Conservation (phyloP, 2,113 vertebrate genomes). For the Ammodytes dubius region DNA sequence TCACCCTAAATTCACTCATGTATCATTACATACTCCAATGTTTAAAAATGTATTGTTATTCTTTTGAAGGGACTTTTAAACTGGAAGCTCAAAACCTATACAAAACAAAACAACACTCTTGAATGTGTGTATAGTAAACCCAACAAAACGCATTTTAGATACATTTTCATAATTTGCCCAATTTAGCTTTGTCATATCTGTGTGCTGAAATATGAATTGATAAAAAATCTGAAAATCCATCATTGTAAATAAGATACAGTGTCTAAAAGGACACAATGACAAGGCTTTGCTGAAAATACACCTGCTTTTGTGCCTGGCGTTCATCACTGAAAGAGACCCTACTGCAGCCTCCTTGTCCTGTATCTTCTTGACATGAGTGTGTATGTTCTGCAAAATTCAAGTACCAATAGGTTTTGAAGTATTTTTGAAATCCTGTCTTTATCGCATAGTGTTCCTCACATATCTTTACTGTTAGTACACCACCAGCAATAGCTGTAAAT, state of each 20-base stretch:
- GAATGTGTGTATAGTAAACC: background rate
- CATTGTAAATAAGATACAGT: background rate
- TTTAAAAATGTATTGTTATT: background rate
- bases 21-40: background rate
- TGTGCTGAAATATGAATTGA: background rate
- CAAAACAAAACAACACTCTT: too few relatives aligned
- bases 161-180: slow-evolving; percentile 16
- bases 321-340: background rate
- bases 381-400: background rate
- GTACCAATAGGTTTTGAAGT: background rate
- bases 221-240: background rate
- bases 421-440: slow-evolving; percentile 12
- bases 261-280: background rate
- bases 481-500: slow-evolving; percentile 26
- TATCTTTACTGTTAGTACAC: slow-evolving; percentile 5
- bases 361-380: background rate
- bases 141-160: slow-evolving; percentile 1
- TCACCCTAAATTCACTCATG: background rate
- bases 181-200: slow-evolving; percentile 2
- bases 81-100: background rate
- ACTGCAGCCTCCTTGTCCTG: background rate
- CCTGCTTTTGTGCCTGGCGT: background rate
- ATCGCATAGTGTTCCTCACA: background rate
- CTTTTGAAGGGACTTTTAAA: slow-evolving; percentile 1
- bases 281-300: slow-evolving; percentile 21